These are phyloP conservation scores for Dendrolimus punctatus DNA, from an alignment of 1,140 invertebrate genomes.

Conservation along the genomic window DNA sequence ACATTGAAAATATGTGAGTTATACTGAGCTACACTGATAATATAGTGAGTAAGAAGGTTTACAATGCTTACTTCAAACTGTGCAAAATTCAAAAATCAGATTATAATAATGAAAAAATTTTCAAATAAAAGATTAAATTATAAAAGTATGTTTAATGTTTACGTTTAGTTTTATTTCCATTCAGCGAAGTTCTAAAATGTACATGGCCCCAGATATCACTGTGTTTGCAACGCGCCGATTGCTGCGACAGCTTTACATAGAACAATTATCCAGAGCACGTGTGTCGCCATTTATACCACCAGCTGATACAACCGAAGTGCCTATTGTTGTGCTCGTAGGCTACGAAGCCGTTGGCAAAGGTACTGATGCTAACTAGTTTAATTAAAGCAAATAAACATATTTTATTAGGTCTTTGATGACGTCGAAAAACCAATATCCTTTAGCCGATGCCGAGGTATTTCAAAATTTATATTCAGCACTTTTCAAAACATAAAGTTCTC, in stretches of 20 bases:
- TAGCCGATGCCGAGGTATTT: background rate
- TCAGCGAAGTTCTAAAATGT: slow-evolving; percentile 44
- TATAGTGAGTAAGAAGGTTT: too few relatives aligned
- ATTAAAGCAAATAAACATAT: background rate
- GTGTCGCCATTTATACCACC: slow-evolving; percentile 41
- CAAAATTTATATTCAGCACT: background rate
- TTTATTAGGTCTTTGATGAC: too few relatives aligned
- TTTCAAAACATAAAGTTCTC: too few relatives aligned
- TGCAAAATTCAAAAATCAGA: too few relatives aligned
- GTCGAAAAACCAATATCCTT: background rate
- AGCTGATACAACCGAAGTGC: slow-evolving; percentile 45
- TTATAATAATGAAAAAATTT: too few relatives aligned
- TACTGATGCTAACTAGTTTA: slow-evolving; percentile 9
- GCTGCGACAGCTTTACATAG: slow-evolving; percentile 46
- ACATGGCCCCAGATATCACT: slow-evolving; percentile 34
- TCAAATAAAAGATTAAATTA: too few relatives aligned
- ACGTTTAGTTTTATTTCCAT: background rate
- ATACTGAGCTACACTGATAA: too few relatives aligned
- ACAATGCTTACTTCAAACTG: too few relatives aligned
- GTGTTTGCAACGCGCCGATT: slow-evolving; percentile 41
- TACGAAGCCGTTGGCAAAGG: slow-evolving; percentile 59
- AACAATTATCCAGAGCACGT: slow-evolving; percentile 42
- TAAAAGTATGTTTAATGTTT: too few relatives aligned
- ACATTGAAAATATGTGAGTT: too few relatives aligned
- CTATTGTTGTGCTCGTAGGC: slow-evolving; percentile 50